Percentiles rank a stretch among this genome's conserved stretches.
Conservation (phyloP, 1,140 invertebrate species). For the Neuroterus valhalla region DNA sequence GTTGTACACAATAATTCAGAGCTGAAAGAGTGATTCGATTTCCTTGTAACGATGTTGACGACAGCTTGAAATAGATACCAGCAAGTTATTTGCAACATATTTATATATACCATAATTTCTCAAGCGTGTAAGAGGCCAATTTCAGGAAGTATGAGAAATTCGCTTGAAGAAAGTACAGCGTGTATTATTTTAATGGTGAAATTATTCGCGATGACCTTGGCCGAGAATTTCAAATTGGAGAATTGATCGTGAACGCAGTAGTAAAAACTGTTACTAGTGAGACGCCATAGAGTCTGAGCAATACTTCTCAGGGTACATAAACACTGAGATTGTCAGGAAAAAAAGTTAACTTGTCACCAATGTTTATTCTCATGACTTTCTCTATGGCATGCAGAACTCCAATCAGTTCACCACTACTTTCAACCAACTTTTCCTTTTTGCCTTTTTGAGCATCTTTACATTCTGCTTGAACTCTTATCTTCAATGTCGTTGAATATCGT, state of each 20-base stretch:
- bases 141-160: background rate
- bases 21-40: too few relatives aligned
- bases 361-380: constrained; percentile 6
- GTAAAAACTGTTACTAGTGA: background rate
- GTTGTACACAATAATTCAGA: too few relatives aligned
- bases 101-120: background rate
- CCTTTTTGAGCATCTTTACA: background rate
- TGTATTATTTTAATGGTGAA: background rate
- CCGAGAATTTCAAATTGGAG: background rate
- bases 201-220: constrained; percentile 3
- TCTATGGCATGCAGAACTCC: background rate
- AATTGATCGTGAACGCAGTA: background rate
- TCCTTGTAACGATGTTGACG: background rate
- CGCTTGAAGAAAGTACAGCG: background rate
- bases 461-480: background rate
- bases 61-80: background rate
- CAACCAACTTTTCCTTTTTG: background rate
- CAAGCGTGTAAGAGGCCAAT: background rate
- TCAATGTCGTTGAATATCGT: background rate
- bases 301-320: background rate
- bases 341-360: constrained; percentile 12
- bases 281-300: background rate
- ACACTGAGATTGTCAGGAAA: background rate
- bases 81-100: background rate
- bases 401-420: background rate